phyloP scores from a whole-genome alignment of 1,140 invertebrate genomes.

The Drosophila kanapiae region DNA sequence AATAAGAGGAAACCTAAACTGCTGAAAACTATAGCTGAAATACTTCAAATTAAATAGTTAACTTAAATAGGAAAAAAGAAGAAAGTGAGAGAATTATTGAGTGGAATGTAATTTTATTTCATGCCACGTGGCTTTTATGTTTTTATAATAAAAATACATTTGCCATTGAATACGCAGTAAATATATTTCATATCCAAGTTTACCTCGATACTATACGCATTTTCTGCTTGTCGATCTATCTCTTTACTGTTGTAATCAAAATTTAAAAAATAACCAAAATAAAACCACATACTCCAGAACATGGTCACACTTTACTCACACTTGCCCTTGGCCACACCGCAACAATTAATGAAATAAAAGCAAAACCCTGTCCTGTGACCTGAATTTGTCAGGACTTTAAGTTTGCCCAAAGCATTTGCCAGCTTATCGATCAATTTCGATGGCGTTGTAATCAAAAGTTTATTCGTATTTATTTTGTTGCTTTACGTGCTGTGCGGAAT shows the following conservation, averaged over 20 bases:
- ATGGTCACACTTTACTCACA: not conserved
- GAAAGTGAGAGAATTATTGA: not conserved
- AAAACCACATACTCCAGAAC: not conserved
- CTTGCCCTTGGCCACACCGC: too few species aligned
- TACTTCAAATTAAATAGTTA: too few species aligned
- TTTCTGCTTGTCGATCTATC: not conserved
- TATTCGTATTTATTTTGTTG: constrained; percentile 24
- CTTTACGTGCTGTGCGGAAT: constrained; percentile 8
- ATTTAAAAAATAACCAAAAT: not conserved
- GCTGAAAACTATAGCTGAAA: not conserved
- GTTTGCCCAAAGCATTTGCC: constrained; percentile 24
- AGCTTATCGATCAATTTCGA: constrained; percentile 37
- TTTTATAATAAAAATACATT: not conserved
- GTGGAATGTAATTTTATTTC: too few species aligned
- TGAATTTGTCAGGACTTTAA: constrained; percentile 2
- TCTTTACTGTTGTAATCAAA: not conserved
- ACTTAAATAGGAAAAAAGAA: not conserved
- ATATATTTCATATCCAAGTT: not conserved
- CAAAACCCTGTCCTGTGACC: not conserved
- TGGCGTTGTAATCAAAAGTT: constrained; percentile 28
- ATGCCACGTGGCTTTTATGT: too few species aligned
- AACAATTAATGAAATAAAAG: constrained; percentile 14
- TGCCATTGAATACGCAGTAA: too few species aligned
- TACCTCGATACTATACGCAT: not conserved
- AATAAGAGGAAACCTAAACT: not conserved